Percentiles rank a stretch among this genome's conserved stretches.
phyloP scores from a whole-genome alignment of 2,888 invertebrate genomes.

The Eurytoma californica region DNA sequence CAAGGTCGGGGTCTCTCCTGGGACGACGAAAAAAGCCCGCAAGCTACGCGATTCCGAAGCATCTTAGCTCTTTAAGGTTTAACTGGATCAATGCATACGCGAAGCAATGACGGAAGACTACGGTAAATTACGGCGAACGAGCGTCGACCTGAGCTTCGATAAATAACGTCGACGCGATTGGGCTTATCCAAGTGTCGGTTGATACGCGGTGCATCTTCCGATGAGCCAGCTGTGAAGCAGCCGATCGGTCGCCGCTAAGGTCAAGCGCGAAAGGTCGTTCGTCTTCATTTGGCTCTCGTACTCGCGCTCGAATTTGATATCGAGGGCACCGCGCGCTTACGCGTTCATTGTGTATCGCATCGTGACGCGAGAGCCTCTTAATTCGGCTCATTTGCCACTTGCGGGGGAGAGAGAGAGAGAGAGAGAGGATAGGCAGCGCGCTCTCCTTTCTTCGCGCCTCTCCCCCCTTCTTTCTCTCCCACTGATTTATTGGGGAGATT shows the following conservation, averaged over 20 bases:
- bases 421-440: not conserved
- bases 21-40: not conserved
- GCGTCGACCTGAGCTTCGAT: conserved; percentile 64
- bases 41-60: no score
- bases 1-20: conserved; percentile 42
- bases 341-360: not conserved
- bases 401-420: not conserved
- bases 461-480: conserved; percentile 7
- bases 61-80: no score
- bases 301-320: conserved; percentile 27
- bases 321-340: conserved; percentile 14
- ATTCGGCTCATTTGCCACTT: conserved; percentile 59
- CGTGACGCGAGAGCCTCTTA: conserved; percentile 38
- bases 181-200: no score
- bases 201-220: no score
- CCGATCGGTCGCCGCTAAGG: conserved; percentile 64
- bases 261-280: conserved; percentile 60
- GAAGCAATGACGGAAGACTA: conserved; percentile 70
- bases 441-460: conserved; percentile 21
- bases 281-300: conserved; percentile 53
- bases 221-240: conserved; percentile 41
- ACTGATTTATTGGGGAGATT: conserved; percentile 55
- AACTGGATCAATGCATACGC: conserved; percentile 37
- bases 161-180: no score
- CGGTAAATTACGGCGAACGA: conserved; percentile 72